Percentiles rank a stretch among this genome's conserved stretches.
phyloP scores from a whole-genome alignment of 2,113 vertebrate genomes.

The Cairina moschata region DNA sequence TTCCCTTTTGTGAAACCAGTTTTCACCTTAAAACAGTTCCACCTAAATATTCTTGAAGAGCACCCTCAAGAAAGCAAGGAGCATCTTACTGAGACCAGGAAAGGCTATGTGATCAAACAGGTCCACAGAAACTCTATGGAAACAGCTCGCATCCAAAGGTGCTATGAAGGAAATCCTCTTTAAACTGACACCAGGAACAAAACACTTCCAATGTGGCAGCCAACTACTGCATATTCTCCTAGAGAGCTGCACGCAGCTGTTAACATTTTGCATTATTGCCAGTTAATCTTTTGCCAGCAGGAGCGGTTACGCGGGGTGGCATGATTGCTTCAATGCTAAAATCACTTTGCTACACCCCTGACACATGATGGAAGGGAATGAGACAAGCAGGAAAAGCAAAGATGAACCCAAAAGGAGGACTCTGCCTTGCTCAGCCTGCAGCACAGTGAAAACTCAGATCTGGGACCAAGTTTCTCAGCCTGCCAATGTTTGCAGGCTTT shows the following conservation, averaged over 20 bases:
- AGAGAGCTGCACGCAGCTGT: neutral
- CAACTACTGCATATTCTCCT: neutral
- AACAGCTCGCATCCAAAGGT: neutral
- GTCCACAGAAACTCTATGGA: neutral
- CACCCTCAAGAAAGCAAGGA: neutral
- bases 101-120: neutral
- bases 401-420: neutral
- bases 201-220: neutral
- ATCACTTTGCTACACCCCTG: neutral
- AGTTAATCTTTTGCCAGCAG: slow-evolving; percentile 31
- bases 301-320: neutral
- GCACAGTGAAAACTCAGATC: neutral
- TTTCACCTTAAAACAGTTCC: neutral
- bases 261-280: slow-evolving; percentile 20
- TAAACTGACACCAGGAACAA: neutral
- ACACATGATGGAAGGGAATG: neutral
- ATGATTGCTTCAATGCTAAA: neutral
- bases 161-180: neutral
- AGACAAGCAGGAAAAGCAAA: neutral
- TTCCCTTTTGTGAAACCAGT: neutral
- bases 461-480: neutral
- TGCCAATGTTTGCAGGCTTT: neutral
- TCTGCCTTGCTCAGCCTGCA: neutral
- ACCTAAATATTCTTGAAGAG: neutral
- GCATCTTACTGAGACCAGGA: neutral